phyloP scores from a whole-genome alignment of 2,888 invertebrate genomes.

The Drosophila borborema region DNA sequence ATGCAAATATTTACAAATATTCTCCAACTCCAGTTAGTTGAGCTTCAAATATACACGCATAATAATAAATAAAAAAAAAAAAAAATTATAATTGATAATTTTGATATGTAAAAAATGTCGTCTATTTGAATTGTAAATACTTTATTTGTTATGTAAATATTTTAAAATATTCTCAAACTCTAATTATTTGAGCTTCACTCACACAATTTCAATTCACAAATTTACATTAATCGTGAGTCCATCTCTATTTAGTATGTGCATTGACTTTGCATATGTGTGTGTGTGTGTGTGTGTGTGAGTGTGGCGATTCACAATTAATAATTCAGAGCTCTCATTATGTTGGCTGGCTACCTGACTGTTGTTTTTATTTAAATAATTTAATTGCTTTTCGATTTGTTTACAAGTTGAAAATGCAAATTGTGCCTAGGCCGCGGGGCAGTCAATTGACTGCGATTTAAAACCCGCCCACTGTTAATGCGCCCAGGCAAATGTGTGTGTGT shows the following conservation, averaged over 20 bases:
- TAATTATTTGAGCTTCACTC: not conserved
- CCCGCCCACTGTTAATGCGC: constrained; percentile 51
- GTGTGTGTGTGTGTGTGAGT: constrained; percentile 4
- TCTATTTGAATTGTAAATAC: not conserved
- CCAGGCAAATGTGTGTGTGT: constrained; percentile 23
- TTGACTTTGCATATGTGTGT: constrained; percentile 9
- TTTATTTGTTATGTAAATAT: not conserved
- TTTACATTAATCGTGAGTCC: constrained; percentile 17
- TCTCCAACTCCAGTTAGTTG: too few species aligned
- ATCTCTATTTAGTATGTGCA: constrained; percentile 38
- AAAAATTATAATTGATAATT: too few species aligned
- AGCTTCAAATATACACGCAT: too few species aligned
- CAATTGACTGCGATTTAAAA: constrained; percentile 77
- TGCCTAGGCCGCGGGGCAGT: constrained; percentile 66
- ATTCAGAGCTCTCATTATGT: constrained; percentile 76
- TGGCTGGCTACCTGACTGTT: constrained; percentile 50
- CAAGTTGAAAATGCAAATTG: constrained; percentile 77
- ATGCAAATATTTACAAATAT: too few species aligned
- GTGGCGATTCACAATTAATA: constrained; percentile 66
- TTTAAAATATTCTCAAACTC: not conserved
- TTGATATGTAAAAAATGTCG: too few species aligned
- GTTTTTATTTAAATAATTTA: constrained; percentile 80
- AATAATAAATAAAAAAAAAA: too few species aligned
- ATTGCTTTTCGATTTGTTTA: constrained; percentile 81
- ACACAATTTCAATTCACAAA: not conserved